phyloP scores from a whole-genome alignment of 2,888 invertebrate genomes.

The Andrena haemorrhoa region DNA sequence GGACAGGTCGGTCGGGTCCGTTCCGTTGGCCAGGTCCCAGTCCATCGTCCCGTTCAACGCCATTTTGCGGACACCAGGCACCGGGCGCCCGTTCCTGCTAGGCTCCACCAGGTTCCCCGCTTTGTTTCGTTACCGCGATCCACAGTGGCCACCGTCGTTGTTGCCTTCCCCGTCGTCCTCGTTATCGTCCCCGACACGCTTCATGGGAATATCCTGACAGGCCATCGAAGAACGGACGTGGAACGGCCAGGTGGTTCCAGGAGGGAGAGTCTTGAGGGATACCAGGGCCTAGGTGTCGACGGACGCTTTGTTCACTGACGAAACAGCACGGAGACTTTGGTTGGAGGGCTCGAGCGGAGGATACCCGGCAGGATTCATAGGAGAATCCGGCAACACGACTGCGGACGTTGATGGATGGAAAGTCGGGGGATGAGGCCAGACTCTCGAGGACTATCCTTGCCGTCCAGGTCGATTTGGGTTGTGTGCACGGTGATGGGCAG shows the following conservation, averaged over 20 bases:
- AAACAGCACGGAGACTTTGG: not conserved
- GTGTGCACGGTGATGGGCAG: not conserved
- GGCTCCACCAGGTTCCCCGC: not conserved
- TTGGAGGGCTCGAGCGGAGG: not conserved
- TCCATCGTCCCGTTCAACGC: constrained; percentile 58
- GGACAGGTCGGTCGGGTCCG: constrained; percentile 28
- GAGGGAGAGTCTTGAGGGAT: not conserved
- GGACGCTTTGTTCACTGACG: not conserved
- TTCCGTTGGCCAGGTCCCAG: constrained; percentile 35
- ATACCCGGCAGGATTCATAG: not conserved
- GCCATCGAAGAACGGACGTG: constrained; percentile 40
- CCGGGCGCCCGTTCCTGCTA: not conserved
- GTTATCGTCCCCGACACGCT: constrained; percentile 16
- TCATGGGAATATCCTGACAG: not conserved
- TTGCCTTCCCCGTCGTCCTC: constrained; percentile 12
- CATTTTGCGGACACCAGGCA: constrained; percentile 29
- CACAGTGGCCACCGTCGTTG: not conserved
- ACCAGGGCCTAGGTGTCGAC: not conserved
- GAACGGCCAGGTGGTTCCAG: not conserved
- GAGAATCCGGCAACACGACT: not conserved
- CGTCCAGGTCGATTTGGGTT: constrained; percentile 13
- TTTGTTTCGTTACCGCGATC: constrained; percentile 25
- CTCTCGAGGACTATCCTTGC: not conserved
- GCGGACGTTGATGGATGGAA: not conserved
- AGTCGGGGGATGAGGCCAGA: not conserved